Percentiles rank a stretch among this genome's conserved stretches.
phyloP scores from a whole-genome alignment of 2,888 invertebrate species.

The Agrilus cyanescens region DNA sequence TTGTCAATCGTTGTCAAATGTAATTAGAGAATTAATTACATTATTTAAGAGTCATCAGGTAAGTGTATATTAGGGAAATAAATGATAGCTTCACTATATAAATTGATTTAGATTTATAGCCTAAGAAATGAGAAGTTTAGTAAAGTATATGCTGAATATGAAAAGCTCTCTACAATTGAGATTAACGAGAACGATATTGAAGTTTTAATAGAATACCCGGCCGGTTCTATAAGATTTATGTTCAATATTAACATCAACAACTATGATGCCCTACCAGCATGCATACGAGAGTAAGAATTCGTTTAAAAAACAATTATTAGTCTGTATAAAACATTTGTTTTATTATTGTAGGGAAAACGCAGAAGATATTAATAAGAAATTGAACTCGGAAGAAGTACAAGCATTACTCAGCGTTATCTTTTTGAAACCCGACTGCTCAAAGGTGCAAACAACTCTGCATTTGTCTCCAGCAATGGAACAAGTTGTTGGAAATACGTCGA shows the following conservation, averaged over 20 bases:
- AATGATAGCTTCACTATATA: neutral
- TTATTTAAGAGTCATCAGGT: conserved; percentile 56
- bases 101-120: conserved; percentile 25
- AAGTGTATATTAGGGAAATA: conserved; percentile 9
- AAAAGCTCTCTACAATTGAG: conserved; percentile 19
- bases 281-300: conserved; percentile 22
- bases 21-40: conserved; percentile 48
- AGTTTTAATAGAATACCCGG: conserved; percentile 43
- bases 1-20: conserved; percentile 44
- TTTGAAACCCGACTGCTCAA: conserved; percentile 29
- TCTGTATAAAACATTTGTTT: neutral
- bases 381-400: conserved; percentile 23
- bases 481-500: conserved; percentile 33
- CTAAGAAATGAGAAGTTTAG: conserved; percentile 35
- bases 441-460: conserved; percentile 35
- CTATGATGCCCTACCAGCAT: conserved; percentile 47
- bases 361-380: neutral
- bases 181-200: conserved; percentile 48
- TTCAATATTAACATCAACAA: conserved; percentile 21
- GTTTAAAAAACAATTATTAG: neutral
- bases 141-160: conserved; percentile 50
- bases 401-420: conserved; percentile 24
- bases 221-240: conserved; percentile 48
- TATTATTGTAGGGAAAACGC: neutral
- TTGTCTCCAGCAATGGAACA: conserved; percentile 41